Conservation (phyloP, 1,140 invertebrate genomes). For the Cryptotermes secundus region DNA sequence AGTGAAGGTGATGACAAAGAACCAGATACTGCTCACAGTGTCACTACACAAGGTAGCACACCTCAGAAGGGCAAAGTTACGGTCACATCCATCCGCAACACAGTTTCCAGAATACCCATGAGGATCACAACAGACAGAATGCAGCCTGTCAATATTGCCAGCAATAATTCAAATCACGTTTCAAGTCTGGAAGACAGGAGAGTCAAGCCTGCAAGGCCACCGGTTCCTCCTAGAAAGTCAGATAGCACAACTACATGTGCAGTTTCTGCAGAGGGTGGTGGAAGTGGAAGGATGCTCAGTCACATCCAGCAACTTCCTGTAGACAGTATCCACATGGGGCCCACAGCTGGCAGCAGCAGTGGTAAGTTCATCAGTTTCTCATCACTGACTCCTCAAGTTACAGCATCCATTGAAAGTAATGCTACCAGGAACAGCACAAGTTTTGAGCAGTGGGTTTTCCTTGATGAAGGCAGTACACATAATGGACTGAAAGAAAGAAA, state of each 20-base stretch:
- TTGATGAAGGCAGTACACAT: conserved; percentile 37
- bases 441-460: conserved; percentile 43
- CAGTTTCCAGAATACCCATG: conserved; percentile 11
- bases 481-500: conserved; percentile 33
- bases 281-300: background rate
- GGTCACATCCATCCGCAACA: conserved; percentile 28
- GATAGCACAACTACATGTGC: conserved; percentile 9
- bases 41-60: background rate
- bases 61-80: conserved; percentile 30
- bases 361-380: conserved; percentile 33
- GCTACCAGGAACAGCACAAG: conserved; percentile 34
- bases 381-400: conserved; percentile 24
- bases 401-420: background rate
- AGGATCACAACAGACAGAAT: background rate
- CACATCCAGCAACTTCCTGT: background rate
- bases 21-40: background rate
- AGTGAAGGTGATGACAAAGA: conserved; percentile 26
- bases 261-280: background rate
- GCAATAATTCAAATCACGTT: conserved; percentile 9
- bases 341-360: background rate
- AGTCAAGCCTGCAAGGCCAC: conserved; percentile 27
- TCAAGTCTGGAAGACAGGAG: conserved; percentile 16
- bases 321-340: background rate
- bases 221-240: conserved; percentile 35
- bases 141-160: background rate